A percentile compares a stretch with the other conserved stretches of the same genome.
These are phyloP conservation scores for Digitonthophagus gazella DNA, from an alignment of 2,888 invertebrate genomes.

Conservation along the genomic window DNA sequence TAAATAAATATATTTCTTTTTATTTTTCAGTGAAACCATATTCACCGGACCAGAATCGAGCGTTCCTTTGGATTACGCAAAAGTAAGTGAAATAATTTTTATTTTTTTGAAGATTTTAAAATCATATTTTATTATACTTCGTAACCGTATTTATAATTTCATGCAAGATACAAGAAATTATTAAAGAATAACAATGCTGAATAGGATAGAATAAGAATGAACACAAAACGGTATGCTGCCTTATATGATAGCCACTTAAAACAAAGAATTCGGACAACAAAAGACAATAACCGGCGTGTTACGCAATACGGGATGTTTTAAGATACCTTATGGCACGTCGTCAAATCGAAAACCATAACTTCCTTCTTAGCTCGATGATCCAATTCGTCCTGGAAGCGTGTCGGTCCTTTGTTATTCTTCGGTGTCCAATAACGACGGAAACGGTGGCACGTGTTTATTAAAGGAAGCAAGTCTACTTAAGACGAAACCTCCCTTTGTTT, in stretches of 20 bases:
- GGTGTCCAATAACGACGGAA: slow-evolving; percentile 13
- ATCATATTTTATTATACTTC: too few species aligned
- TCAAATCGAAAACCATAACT: neutral
- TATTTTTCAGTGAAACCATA: slow-evolving; percentile 62
- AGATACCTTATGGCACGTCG: neutral
- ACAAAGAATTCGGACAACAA: neutral
- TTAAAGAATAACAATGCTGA: neutral
- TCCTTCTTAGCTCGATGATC: neutral
- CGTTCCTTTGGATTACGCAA: slow-evolving; percentile 62
- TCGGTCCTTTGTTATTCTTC: neutral
- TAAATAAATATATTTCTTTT: slow-evolving; percentile 26
- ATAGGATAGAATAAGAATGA: too few species aligned
- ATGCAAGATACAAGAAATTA: neutral
- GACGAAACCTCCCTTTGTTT: slow-evolving; percentile 4
- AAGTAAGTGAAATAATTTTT: slow-evolving; percentile 51
- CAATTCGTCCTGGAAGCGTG: slow-evolving; percentile 1
- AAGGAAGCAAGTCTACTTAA: neutral
- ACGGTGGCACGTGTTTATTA: slow-evolving; percentile 13
- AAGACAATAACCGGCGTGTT: neutral
- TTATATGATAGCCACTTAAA: neutral
- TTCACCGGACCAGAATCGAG: slow-evolving; percentile 64
- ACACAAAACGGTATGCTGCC: too few species aligned
- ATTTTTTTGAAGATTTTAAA: too few species aligned
- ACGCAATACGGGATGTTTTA: neutral
- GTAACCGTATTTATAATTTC: slow-evolving; percentile 9